Evolutionary conservation across 2,797 vertebrate genomes (phyloP).

Genomic region (Taeniopygia guttata): DNA sequence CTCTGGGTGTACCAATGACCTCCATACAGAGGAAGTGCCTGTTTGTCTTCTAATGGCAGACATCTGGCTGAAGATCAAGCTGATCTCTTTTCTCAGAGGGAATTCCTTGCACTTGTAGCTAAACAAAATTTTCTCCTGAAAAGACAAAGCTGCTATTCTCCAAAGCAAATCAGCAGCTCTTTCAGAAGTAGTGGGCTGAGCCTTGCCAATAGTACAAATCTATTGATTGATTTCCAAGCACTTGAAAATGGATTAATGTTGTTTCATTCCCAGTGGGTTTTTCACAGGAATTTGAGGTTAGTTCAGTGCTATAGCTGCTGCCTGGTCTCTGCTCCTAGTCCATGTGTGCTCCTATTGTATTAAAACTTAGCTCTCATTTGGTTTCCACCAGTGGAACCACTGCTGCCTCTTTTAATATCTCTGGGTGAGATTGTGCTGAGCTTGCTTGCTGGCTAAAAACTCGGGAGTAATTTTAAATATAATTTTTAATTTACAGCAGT

Average conservation of each 20-base stretch:
- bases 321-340: background rate
- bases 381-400: background rate
- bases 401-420: background rate
- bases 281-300: background rate
- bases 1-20: background rate
- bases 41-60: background rate
- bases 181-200: background rate
- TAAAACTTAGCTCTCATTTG: background rate
- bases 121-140: background rate
- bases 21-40: background rate
- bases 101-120: background rate
- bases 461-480: background rate
- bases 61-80: background rate
- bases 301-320: background rate
- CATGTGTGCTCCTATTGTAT: background rate
- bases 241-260: background rate
- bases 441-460: background rate
- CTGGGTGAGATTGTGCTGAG: background rate
- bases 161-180: background rate
- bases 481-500: background rate
- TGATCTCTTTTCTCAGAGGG: background rate
- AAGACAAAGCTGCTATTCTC: background rate
- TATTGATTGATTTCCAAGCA: background rate
- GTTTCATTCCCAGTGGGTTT: background rate
- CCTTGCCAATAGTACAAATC: background rate